Evolutionary conservation across 2,888 invertebrate species (phyloP), one percentile per base, ranked within the genome.

Genomic region (Chesias legatella): DNA sequence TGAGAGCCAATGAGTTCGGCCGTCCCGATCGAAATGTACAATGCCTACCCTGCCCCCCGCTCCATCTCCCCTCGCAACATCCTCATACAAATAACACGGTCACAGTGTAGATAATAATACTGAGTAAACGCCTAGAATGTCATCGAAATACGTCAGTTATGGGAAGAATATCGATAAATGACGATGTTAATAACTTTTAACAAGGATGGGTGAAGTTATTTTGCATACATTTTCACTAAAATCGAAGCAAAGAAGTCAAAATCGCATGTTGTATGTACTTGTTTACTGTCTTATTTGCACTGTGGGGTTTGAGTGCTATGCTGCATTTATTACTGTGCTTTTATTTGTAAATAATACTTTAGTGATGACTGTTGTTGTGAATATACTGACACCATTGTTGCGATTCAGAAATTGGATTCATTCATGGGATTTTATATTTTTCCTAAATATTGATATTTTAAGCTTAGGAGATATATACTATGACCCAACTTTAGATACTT

Each of bases 301-400:
- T 83, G 65, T 74, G 70, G 43, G 43, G 36, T 47, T 38, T 4
- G 37, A 51, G 42, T 20, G 25, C 38, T 38, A 11, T 8, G 4
- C 54, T 58, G 69, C 48, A 65, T 73, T 77, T 77, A 59, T 70
- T 76, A 60, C 50, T 62, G 79, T 73, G 58, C 44, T 30, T 5
- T 1, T 17, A 17, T 17, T 17, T 5, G 2, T 5, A 17, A 5
- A 17, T 17, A 17, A 3, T 17, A 17, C 5, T 2, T 17, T n/a
- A n/a, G n/a, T n/a, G n/a, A n/a, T n/a, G n/a, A n/a, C n/a, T n/a
- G n/a, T n/a, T n/a, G n/a, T n/a, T n/a, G n/a, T n/a, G n/a, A n/a
- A n/a, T n/a, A n/a, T n/a, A n/a, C n/a, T n/a, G n/a, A n/a, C n/a
- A n/a, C n/a, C n/a, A 17, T 17, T 5, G 13, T 17, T 3, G 5